Evolutionary conservation across 2,797 vertebrate genomes (phyloP).

Genomic region (Rhinichthys osculus): DNA sequence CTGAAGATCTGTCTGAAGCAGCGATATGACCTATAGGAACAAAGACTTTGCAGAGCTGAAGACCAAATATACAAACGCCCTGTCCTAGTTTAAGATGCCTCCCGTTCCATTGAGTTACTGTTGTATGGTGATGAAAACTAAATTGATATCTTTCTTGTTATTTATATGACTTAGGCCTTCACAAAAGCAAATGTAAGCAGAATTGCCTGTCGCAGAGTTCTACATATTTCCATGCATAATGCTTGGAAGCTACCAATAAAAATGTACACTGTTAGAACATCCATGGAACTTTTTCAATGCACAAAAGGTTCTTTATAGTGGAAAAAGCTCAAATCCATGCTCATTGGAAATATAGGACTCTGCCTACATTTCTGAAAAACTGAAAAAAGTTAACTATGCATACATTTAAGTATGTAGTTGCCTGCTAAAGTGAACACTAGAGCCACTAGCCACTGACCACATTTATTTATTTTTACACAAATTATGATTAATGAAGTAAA

Average conservation of each 20-base stretch:
- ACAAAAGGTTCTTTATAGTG: not conserved
- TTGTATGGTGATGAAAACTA: conserved; percentile 8
- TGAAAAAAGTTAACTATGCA: not conserved
- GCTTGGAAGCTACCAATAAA: not conserved
- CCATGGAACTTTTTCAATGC: not conserved
- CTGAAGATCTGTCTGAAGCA: conserved; percentile 59
- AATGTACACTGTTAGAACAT: not conserved
- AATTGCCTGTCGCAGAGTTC: not conserved
- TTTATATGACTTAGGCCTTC: not conserved
- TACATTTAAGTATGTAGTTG: not conserved
- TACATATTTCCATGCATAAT: not conserved
- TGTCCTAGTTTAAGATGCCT: conserved; percentile 7
- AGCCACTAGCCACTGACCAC: too few species aligned
- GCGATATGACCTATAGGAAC: conserved; percentile 70
- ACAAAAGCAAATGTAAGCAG: not conserved
- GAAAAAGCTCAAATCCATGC: not conserved
- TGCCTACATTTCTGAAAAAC: not conserved
- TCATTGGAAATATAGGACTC: not conserved
- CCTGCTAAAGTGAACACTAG: not conserved
- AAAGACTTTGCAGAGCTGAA: conserved; percentile 70
- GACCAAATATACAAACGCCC: conserved; percentile 61
- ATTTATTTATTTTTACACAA: not conserved
- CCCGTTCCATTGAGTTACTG: not conserved
- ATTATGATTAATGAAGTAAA: not conserved
- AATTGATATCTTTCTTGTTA: not conserved